These are phyloP conservation scores for Pimephales promelas DNA, from an alignment of 2,113 vertebrate species.

Conservation along the genomic window DNA sequence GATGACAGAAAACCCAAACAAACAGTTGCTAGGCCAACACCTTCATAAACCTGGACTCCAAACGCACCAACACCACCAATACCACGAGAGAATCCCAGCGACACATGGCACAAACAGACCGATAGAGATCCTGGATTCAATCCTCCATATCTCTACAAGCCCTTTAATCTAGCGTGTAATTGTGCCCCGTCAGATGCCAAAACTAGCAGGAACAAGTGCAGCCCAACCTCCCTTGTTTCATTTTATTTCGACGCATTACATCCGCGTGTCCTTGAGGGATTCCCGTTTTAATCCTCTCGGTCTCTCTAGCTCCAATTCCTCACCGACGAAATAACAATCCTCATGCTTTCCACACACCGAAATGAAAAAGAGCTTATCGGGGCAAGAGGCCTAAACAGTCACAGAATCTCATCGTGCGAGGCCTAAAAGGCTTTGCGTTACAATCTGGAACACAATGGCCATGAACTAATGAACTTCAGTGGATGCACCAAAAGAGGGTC, in stretches of 20 bases:
- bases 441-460: conserved; percentile 14
- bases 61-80: conserved; percentile 6
- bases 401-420: not conserved
- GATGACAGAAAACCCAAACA: conserved; percentile 41
- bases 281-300: conserved; percentile 69
- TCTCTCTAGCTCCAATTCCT: conserved; percentile 68
- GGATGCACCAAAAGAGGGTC: conserved; percentile 31
- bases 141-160: conserved; percentile 54
- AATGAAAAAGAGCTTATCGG: conserved; percentile 26
- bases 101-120: conserved; percentile 32
- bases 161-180: conserved; percentile 72
- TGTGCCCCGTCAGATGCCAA: conserved; percentile 70
- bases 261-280: conserved; percentile 48
- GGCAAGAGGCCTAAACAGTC: not conserved
- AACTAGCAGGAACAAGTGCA: conserved; percentile 68
- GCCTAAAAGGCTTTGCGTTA: not conserved
- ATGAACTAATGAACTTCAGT: conserved; percentile 36
- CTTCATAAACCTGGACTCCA: conserved; percentile 20
- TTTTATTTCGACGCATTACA: conserved; percentile 69
- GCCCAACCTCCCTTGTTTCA: conserved; percentile 28
- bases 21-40: conserved; percentile 32
- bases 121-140: conserved; percentile 53
- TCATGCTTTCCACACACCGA: conserved; percentile 13
- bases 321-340: conserved; percentile 62
- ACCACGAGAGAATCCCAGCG: conserved; percentile 27